Evolutionary conservation across 1,140 invertebrate genomes (phyloP).

Genomic region (Trachymyrmex septentrionalis): DNA sequence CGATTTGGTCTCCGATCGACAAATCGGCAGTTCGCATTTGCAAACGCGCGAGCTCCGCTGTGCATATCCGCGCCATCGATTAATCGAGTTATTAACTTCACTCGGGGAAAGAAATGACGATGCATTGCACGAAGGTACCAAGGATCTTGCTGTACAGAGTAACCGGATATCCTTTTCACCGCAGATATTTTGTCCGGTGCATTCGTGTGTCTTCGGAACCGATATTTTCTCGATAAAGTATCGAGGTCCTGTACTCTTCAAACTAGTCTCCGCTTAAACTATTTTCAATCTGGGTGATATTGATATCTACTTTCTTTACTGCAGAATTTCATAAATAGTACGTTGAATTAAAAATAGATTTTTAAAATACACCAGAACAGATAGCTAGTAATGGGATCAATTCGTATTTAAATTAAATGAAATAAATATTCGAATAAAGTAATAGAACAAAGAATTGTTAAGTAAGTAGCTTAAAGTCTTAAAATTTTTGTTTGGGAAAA

Average conservation of each 20-base stretch:
- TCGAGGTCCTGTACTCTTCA: neutral
- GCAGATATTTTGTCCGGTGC: neutral
- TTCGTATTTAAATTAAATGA: neutral
- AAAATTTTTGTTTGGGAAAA: too few species aligned
- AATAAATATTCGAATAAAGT: neutral
- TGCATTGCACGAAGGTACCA: constrained; percentile 11
- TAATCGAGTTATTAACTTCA: constrained; percentile 61
- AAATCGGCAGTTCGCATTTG: constrained; percentile 58
- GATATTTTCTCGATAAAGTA: constrained; percentile 7
- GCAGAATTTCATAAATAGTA: neutral
- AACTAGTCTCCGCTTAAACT: too few species aligned
- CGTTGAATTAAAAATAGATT: neutral
- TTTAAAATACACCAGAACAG: neutral
- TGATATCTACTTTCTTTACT: neutral
- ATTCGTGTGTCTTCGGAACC: neutral
- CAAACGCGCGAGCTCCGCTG: constrained; percentile 47
- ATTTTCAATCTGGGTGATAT: neutral
- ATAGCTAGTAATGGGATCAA: neutral
- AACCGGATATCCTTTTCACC: neutral
- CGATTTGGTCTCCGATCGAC: constrained; percentile 55
- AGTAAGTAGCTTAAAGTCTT: neutral
- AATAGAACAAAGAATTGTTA: neutral
- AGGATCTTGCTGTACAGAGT: neutral
- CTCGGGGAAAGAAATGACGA: constrained; percentile 48
- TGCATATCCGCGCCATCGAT: constrained; percentile 47